Evolutionary conservation across 2,888 invertebrate genomes (phyloP).

Genomic region (Dicranocentrus wangi): DNA sequence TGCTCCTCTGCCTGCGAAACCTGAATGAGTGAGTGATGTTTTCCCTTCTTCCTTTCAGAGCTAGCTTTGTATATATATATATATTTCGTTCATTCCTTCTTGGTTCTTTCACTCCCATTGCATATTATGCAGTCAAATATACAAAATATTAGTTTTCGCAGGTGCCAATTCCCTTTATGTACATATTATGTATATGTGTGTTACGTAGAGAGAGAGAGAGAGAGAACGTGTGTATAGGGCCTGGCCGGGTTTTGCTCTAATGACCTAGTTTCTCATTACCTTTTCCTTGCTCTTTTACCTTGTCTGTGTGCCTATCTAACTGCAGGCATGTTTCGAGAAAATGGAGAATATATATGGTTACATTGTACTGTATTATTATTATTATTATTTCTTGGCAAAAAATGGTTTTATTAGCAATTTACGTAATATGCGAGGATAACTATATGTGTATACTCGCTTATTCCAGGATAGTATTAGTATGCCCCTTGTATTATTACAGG

Average conservation of each 20-base stretch:
- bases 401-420: background rate
- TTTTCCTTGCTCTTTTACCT: conserved; percentile 59
- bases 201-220: too few relatives aligned
- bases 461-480: background rate
- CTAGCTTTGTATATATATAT: too few relatives aligned
- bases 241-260: conserved; percentile 62
- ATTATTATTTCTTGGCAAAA: background rate
- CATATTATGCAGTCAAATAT: background rate
- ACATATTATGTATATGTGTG: background rate
- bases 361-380: too few relatives aligned
- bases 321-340: background rate
- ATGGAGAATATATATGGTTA: too few relatives aligned
- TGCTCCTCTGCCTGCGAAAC: too few relatives aligned
- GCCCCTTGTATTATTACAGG: background rate
- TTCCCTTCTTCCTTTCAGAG: too few relatives aligned
- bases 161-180: background rate
- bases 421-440: background rate
- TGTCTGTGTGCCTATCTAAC: background rate
- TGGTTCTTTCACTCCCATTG: too few relatives aligned
- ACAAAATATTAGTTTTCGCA: background rate
- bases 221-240: too few relatives aligned
- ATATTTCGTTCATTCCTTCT: too few relatives aligned
- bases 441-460: background rate
- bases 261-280: conserved; percentile 63
- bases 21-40: too few relatives aligned